Evolutionary conservation across 2,888 invertebrate species (phyloP).

Genomic region (Leptodirus hochenwartii): DNA sequence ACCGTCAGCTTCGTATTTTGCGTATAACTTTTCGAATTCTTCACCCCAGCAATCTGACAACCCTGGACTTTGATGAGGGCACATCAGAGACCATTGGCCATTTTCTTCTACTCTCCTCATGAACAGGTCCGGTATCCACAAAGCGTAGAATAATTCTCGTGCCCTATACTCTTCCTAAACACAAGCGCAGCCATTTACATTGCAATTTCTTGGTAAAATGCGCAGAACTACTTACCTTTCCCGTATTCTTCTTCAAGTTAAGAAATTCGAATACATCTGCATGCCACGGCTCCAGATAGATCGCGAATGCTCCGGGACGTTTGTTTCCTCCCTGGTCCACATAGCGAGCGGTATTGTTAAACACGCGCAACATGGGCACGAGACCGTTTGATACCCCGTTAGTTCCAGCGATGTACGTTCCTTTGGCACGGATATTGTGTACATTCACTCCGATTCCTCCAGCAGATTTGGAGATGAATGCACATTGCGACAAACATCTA

Average conservation of each 20-base stretch:
- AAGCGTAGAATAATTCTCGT: constrained; percentile 86
- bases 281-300: constrained; percentile 99
- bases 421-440: constrained; percentile 85
- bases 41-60: constrained; percentile 88
- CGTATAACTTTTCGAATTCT: constrained; percentile 79
- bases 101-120: constrained; percentile 85
- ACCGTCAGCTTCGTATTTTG: constrained; percentile 68
- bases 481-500: constrained; percentile 83
- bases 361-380: constrained; percentile 89
- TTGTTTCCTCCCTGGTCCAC: constrained; percentile 98
- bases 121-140: constrained; percentile 98
- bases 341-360: constrained; percentile 88
- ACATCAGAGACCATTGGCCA: constrained; percentile 89
- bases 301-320: constrained; percentile 92
- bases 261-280: constrained; percentile 91
- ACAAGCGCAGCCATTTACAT: too few species aligned
- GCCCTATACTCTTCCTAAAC: constrained; percentile 91
- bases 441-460: constrained; percentile 95
- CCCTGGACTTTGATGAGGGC: constrained; percentile 84
- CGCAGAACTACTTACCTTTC: too few species aligned
- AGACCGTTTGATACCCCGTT: constrained; percentile 90
- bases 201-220: too few species aligned
- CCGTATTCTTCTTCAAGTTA: constrained; percentile 86
- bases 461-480: constrained; percentile 89
- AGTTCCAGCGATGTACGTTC: constrained; percentile 83